A percentile compares a stretch with the other conserved stretches of the same genome.
phyloP scores from a whole-genome alignment of 2,797 vertebrate species.

The Rhinella marina region DNA sequence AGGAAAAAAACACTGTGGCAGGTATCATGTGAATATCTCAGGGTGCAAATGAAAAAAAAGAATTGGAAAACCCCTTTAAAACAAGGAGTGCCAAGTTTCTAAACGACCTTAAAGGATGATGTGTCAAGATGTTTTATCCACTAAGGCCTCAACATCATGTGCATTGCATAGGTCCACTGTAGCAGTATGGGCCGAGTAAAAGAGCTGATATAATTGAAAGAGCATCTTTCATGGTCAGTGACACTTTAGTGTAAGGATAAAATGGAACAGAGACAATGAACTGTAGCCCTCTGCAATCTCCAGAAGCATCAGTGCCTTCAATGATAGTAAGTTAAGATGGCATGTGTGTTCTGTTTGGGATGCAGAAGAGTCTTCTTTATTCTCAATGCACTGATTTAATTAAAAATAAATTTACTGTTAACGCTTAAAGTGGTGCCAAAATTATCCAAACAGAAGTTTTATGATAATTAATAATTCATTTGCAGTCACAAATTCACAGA shows the following conservation, averaged over 20 bases:
- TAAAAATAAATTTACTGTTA: conserved; percentile 84
- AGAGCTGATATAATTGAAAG: conserved; percentile 53
- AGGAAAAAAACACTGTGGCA: too few relatives aligned
- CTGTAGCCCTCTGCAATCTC: conserved; percentile 66
- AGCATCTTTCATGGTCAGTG: conserved; percentile 62
- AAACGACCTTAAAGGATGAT: conserved; percentile 13
- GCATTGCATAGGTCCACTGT: neutral
- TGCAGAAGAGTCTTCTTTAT: conserved; percentile 70
- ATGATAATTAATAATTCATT: conserved; percentile 82
- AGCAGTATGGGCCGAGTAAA: neutral
- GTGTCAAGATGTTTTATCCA: conserved; percentile 30
- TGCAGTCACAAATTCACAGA: conserved; percentile 69
- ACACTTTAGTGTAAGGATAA: conserved; percentile 63
- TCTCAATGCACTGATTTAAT: conserved; percentile 80
- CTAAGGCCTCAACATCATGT: conserved; percentile 1
- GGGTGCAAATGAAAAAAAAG: too few relatives aligned
- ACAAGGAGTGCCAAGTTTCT: neutral
- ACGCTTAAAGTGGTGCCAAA: conserved; percentile 78
- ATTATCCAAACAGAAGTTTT: conserved; percentile 78
- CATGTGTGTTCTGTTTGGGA: conserved; percentile 70
- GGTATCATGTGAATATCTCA: too few relatives aligned
- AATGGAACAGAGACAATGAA: conserved; percentile 70
- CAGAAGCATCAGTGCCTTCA: conserved; percentile 68
- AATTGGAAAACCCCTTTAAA: neutral
- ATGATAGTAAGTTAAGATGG: conserved; percentile 69